Evolutionary conservation across 2,113 vertebrate genomes (phyloP), one percentile per base, ranked within the genome.

Genomic region (Podarcis muralis): DNA sequence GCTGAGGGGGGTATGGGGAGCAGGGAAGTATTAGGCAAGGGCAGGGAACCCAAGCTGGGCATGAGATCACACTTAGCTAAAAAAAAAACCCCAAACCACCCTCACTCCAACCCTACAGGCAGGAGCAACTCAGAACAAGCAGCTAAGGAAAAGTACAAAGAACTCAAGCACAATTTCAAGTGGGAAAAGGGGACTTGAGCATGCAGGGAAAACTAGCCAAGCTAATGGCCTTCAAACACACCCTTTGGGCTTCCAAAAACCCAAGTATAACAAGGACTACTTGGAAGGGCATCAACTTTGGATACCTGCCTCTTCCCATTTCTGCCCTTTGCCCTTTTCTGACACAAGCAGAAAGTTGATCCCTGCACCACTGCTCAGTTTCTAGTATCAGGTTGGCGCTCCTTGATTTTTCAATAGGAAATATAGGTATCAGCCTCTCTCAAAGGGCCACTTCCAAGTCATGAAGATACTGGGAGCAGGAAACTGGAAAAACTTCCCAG

Each of bases 1-100:
- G 95, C 95, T 90, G 88, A 93, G 92, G 95, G 94, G 94, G 95
- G 92, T 90, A 93, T 90, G 90, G 91, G 92, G 93, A 95, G 93
- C 93, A 92, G 93, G 91, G 91, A 93, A 91, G 88, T 92, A 93
- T 93, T 91, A 95, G 94, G 94, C 92, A 92, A 91, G 91, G 43
- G 62, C 65, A 94, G 92, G 93, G 90, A 93, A 92, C 18, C 0
- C 6, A 92, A 87, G 95, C 92, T 93, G 93, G 94, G 93, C 91
- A 90, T 86, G 94, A 95, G 93, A 95, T 89, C 84, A 92, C 92
- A 91, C 92, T 94, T 95, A 92, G 94, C 93, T 91, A 91, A 93
- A 62, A 62, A 53, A 48, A 48, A 48, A 11, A 94, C 92, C 9
- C 48, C 9, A 53, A 53, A 53, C 48, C 48, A 93, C 92, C 94